phyloP scores from a whole-genome alignment of 2,113 vertebrate genomes.

The Podarcis raffonei region DNA sequence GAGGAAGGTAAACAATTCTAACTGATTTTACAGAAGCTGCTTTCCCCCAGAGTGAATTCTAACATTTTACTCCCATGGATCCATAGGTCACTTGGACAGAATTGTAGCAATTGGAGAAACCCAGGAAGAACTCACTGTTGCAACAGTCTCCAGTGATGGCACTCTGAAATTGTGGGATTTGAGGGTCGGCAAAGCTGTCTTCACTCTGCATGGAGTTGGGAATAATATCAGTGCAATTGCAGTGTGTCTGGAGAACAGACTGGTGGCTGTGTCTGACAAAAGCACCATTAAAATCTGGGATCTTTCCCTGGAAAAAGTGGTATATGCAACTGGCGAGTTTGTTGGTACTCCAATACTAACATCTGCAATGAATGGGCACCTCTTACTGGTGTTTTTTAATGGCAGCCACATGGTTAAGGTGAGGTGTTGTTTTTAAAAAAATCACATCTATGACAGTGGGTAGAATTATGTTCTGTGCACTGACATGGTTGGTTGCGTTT shows the following conservation, averaged over 20 bases:
- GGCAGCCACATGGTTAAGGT: slow-evolving; percentile 65
- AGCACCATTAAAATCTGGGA: slow-evolving; percentile 72
- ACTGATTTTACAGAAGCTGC: neutral
- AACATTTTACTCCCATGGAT: neutral
- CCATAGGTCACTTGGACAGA: slow-evolving; percentile 69
- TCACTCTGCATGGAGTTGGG: slow-evolving; percentile 53
- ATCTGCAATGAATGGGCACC: slow-evolving; percentile 66
- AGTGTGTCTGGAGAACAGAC: slow-evolving; percentile 67
- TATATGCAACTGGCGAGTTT: slow-evolving; percentile 61
- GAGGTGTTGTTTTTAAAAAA: slow-evolving; percentile 19
- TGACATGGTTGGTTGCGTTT: too few species aligned
- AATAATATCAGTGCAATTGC: slow-evolving; percentile 59
- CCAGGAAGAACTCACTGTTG: slow-evolving; percentile 36
- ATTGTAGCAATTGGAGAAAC: slow-evolving; percentile 70
- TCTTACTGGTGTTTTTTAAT: slow-evolving; percentile 54
- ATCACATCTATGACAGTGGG: neutral
- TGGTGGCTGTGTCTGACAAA: slow-evolving; percentile 69
- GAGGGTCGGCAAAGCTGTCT: slow-evolving; percentile 48
- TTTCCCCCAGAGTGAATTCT: neutral
- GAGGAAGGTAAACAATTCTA: neutral
- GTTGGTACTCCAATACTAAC: slow-evolving; percentile 64
- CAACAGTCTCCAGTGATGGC: slow-evolving; percentile 69
- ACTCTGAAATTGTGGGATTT: slow-evolving; percentile 75
- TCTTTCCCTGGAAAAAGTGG: slow-evolving; percentile 61
- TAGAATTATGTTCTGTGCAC: neutral